phyloP scores from a whole-genome alignment of 2,113 vertebrate species.

The Coracopsis vasa region DNA sequence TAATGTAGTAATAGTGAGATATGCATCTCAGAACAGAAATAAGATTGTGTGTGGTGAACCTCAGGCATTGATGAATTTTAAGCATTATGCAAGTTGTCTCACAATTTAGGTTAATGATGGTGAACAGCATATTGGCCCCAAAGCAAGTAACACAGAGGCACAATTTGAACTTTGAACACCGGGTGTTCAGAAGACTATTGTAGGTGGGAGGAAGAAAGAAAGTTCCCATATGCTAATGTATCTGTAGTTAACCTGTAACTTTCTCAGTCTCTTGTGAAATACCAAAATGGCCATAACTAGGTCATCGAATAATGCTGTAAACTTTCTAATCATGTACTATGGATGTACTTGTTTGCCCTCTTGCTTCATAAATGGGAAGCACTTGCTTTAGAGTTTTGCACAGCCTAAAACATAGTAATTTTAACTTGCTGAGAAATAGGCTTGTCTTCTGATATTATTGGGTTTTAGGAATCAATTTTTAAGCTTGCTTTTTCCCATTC shows the following conservation, averaged over 20 bases:
- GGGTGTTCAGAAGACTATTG: background rate
- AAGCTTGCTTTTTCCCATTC: background rate
- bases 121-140: background rate
- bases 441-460: background rate
- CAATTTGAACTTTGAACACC: background rate
- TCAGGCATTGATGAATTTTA: background rate
- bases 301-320: background rate
- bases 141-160: background rate
- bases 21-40: background rate
- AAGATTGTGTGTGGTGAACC: background rate
- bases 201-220: background rate
- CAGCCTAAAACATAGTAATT: background rate
- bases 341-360: background rate
- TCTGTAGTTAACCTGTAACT: background rate
- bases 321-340: background rate
- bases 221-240: background rate
- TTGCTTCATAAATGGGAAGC: background rate
- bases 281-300: background rate
- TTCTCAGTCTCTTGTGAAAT: background rate
- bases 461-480: background rate
- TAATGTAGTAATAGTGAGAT: background rate
- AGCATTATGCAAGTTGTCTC: background rate
- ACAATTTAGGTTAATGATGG: background rate
- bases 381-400: background rate
- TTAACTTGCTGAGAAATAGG: background rate